Evolutionary conservation across 2,888 invertebrate species (phyloP).

Genomic region (Temnothorax rugatulus): DNA sequence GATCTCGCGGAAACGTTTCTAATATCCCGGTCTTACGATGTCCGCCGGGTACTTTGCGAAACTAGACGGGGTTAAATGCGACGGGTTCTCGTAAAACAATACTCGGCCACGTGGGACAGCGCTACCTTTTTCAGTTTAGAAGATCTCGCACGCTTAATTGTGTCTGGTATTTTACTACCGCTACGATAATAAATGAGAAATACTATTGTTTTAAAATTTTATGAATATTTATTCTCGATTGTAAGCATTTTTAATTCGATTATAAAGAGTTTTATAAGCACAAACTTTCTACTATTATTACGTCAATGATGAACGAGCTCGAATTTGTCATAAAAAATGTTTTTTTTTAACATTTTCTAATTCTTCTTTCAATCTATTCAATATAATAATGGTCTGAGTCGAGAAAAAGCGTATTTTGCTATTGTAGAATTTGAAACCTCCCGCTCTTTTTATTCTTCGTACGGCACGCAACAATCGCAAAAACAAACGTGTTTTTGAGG

Average conservation of each 20-base stretch:
- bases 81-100: slow-evolving; percentile 64
- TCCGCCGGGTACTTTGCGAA: slow-evolving; percentile 39
- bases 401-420: neutral
- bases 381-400: neutral
- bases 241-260: neutral
- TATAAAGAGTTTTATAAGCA: neutral
- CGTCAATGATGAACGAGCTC: neutral
- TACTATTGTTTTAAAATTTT: neutral
- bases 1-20: slow-evolving; percentile 60
- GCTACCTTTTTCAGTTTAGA: neutral
- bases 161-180: neutral
- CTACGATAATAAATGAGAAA: neutral
- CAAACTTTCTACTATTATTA: neutral
- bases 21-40: slow-evolving; percentile 64
- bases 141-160: neutral
- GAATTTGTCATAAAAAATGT: neutral
- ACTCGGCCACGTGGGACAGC: slow-evolving; percentile 40
- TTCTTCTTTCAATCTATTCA: neutral
- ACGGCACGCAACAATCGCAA: neutral
- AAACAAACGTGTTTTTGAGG: slow-evolving; percentile 29
- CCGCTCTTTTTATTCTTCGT: neutral
- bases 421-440: slow-evolving; percentile 9
- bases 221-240: neutral
- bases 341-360: neutral
- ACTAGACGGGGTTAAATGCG: slow-evolving; percentile 53